Evolutionary conservation across 2,113 vertebrate genomes (phyloP).

Genomic region (Protobothrops mucrosquamatus): DNA sequence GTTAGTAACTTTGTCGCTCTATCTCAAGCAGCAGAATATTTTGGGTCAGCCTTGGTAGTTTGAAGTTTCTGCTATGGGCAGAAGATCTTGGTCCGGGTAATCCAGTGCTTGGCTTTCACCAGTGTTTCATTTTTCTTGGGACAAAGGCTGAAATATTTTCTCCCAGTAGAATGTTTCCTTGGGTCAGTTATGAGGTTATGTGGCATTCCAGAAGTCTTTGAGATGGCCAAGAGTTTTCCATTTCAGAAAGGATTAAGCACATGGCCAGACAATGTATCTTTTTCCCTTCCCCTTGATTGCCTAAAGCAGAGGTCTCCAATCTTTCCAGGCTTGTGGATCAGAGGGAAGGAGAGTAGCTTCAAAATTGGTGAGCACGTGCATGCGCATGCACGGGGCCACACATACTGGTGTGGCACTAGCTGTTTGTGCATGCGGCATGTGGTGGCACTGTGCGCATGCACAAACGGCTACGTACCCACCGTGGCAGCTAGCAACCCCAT

Average conservation of each 20-base stretch:
- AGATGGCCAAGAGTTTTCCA: neutral
- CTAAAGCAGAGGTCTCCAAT: neutral
- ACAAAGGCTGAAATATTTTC: neutral
- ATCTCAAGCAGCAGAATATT: neutral
- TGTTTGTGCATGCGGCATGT: no score
- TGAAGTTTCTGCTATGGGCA: neutral
- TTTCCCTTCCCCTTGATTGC: neutral
- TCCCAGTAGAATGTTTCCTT: neutral
- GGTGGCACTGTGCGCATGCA: no score
- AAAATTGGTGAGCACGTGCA: no score
- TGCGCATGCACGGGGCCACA: no score
- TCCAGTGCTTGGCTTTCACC: neutral
- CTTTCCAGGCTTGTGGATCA: no score
- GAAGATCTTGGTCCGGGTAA: neutral
- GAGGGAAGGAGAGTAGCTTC: no score
- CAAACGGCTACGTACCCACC: no score
- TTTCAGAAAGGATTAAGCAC: neutral
- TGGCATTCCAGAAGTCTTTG: neutral
- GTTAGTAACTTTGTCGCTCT: neutral
- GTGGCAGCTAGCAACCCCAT: no score
- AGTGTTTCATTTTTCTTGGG: neutral
- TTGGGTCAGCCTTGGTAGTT: neutral
- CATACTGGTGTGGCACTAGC: no score
- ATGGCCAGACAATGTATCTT: no score
- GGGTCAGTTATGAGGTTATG: neutral